Evolutionary conservation across 2,888 invertebrate species (phyloP).

Genomic region (Tipula confusa): DNA sequence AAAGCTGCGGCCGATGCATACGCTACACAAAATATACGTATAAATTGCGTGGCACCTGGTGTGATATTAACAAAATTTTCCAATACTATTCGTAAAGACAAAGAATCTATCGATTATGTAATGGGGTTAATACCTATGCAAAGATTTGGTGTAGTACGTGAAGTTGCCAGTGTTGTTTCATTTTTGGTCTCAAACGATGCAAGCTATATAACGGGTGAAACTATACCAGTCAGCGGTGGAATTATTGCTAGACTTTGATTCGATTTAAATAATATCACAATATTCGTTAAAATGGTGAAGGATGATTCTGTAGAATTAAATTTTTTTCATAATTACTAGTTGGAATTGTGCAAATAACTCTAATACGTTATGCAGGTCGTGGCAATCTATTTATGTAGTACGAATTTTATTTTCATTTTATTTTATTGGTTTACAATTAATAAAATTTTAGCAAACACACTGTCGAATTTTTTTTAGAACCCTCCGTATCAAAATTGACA

Average conservation of each 20-base stretch:
- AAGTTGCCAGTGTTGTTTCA: constrained; percentile 72
- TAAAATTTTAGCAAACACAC: too few relatives aligned
- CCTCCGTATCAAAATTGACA: too few relatives aligned
- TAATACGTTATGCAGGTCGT: too few relatives aligned
- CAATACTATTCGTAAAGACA: constrained; percentile 56
- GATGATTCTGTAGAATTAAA: too few relatives aligned
- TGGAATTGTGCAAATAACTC: too few relatives aligned
- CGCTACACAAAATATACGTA: constrained; percentile 77
- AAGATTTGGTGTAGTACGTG: constrained; percentile 67
- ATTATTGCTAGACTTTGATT: constrained; percentile 63
- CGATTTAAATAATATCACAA: too few relatives aligned
- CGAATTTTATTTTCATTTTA: too few relatives aligned
- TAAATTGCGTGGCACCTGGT: constrained; percentile 92
- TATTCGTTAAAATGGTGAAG: too few relatives aligned
- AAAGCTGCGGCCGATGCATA: constrained; percentile 76
- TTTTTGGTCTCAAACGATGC: constrained; percentile 83
- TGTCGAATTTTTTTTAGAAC: too few relatives aligned
- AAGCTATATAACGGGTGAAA: constrained; percentile 67
- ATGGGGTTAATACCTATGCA: constrained; percentile 59
- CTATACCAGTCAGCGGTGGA: constrained; percentile 61
- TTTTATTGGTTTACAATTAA: too few relatives aligned
- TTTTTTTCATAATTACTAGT: too few relatives aligned
- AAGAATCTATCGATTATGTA: constrained; percentile 55
- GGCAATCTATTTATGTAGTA: too few relatives aligned
- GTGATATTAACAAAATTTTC: constrained; percentile 89